These are phyloP conservation scores for Narcine bancroftii DNA, from an alignment of 2,113 vertebrate genomes.

Conservation along the genomic window DNA sequence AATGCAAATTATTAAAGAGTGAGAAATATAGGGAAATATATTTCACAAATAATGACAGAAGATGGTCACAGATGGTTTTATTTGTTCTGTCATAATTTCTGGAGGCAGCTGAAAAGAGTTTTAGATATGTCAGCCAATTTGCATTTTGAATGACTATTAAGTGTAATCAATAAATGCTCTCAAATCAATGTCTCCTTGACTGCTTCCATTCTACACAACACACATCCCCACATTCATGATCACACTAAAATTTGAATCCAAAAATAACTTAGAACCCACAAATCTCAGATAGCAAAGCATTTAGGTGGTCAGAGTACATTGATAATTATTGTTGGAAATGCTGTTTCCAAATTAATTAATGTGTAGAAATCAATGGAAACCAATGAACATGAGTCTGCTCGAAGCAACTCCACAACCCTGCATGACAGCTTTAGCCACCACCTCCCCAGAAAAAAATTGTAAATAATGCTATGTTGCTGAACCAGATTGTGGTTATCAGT, in stretches of 20 bases:
- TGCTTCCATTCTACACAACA: not conserved
- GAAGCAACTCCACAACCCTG: not conserved
- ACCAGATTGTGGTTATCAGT: not conserved
- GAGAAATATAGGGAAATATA: not conserved
- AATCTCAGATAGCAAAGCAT: not conserved
- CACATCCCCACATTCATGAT: not conserved
- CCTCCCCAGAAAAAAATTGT: not conserved
- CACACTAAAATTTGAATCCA: not conserved
- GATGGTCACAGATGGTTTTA: not conserved
- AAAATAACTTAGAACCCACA: not conserved
- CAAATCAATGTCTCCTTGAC: not conserved
- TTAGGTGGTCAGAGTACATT: not conserved
- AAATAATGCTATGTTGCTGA: not conserved
- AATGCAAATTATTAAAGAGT: not conserved
- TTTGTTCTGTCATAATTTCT: conserved; percentile 9
- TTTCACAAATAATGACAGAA: not conserved
- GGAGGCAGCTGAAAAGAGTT: not conserved
- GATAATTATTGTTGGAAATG: not conserved
- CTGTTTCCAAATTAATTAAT: not conserved
- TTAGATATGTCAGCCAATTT: not conserved
- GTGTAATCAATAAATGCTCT: not conserved
- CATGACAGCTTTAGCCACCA: not conserved
- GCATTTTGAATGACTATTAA: not conserved
- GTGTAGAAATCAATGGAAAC: not conserved
- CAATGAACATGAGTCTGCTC: not conserved